phyloP scores from a whole-genome alignment of 2,888 invertebrate genomes.

The Lasiommata megera region DNA sequence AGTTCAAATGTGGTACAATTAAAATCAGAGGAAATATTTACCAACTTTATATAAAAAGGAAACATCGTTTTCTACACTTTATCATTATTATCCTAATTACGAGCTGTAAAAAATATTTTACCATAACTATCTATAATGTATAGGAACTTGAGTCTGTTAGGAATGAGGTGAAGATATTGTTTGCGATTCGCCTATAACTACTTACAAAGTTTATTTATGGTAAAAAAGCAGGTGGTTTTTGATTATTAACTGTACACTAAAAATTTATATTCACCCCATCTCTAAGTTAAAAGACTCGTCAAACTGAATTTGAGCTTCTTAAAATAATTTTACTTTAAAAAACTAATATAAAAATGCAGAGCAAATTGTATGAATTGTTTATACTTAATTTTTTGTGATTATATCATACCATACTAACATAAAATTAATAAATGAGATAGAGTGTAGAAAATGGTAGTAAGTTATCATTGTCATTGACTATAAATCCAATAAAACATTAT shows the following conservation, averaged over 20 bases:
- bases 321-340: slow-evolving; percentile 42
- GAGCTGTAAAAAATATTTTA: slow-evolving; percentile 55
- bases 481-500: slow-evolving; percentile 72
- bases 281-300: slow-evolving; percentile 41
- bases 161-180: slow-evolving; percentile 46
- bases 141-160: slow-evolving; percentile 68
- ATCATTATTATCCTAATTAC: slow-evolving; percentile 59
- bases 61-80: slow-evolving; percentile 80
- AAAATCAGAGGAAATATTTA: slow-evolving; percentile 77
- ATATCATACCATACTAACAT: slow-evolving; percentile 20
- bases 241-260: slow-evolving; percentile 30
- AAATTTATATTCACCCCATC: slow-evolving; percentile 47
- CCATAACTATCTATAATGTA: slow-evolving; percentile 55
- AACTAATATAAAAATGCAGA: slow-evolving; percentile 41
- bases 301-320: slow-evolving; percentile 44
- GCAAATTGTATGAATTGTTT: slow-evolving; percentile 31
- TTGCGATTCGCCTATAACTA: slow-evolving; percentile 22
- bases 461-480: slow-evolving; percentile 43
- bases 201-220: slow-evolving; percentile 24
- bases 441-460: slow-evolving; percentile 72
- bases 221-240: slow-evolving; percentile 31
- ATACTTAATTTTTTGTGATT: slow-evolving; percentile 6
- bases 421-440: slow-evolving; percentile 58
- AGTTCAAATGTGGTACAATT: slow-evolving; percentile 80
- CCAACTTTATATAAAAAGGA: slow-evolving; percentile 79